phyloP scores from a whole-genome alignment of 2,113 vertebrate species.

The Gallinago jamesoni region DNA sequence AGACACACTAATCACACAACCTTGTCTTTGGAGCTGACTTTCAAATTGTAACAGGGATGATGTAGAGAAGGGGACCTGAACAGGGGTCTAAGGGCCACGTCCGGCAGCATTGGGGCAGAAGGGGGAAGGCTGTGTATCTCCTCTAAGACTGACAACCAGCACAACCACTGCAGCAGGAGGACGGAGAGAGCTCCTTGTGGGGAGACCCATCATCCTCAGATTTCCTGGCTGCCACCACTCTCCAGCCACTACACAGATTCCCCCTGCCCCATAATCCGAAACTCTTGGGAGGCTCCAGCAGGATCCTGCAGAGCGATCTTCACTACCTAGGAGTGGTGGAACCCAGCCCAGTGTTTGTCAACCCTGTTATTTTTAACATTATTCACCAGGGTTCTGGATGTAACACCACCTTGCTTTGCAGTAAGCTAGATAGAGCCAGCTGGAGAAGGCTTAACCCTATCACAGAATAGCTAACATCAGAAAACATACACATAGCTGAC shows the following conservation, averaged over 20 bases:
- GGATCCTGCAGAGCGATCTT: neutral
- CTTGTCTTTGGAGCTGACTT: constrained; percentile 16
- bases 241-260: neutral
- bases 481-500: neutral
- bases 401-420: neutral
- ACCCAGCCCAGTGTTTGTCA: neutral
- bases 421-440: neutral
- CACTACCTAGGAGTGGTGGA: neutral
- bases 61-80: neutral
- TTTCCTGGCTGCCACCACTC: neutral
- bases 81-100: rapidly evolving
- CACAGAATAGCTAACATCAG: neutral
- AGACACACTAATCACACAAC: constrained; percentile 26
- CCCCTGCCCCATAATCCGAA: neutral
- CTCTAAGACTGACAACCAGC: neutral
- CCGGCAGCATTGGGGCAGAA: neutral
- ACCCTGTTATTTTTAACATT: neutral
- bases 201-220: neutral
- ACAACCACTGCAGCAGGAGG: neutral
- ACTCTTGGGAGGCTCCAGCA: neutral
- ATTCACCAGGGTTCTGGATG: neutral
- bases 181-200: neutral
- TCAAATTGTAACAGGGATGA: neutral
- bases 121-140: neutral
- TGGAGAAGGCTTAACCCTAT: neutral